A percentile compares a stretch with the other conserved stretches of the same genome.
Evolutionary conservation across 2,888 invertebrate species (phyloP).

Genomic region (Lithophane leautieri): DNA sequence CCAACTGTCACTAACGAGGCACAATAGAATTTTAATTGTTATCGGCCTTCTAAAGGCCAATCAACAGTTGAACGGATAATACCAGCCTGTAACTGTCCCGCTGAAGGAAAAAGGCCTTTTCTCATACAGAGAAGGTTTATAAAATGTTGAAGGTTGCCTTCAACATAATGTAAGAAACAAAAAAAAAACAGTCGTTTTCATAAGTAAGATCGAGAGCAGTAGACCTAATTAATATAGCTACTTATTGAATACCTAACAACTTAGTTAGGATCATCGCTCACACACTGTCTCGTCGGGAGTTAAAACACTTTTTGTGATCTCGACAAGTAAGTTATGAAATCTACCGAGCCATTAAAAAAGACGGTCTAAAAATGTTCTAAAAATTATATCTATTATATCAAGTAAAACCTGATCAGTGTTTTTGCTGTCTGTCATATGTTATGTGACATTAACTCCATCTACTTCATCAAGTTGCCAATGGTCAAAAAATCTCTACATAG

Average conservation of each 20-base stretch:
- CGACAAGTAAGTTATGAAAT: neutral
- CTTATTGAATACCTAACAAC: neutral
- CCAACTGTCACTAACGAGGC: too few relatives aligned
- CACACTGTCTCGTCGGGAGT: too few relatives aligned
- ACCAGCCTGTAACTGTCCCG: neutral
- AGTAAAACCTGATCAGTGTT: constrained; percentile 1
- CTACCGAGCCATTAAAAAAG: neutral
- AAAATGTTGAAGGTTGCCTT: too few relatives aligned
- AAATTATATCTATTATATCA: neutral
- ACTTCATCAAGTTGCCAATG: neutral
- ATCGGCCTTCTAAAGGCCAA: too few relatives aligned
- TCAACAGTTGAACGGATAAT: neutral
- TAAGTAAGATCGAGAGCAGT: neutral
- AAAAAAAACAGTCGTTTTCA: neutral
- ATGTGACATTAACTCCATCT: neutral
- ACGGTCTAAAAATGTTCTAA: neutral
- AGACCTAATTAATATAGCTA: neutral
- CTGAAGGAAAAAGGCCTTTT: neutral
- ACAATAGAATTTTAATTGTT: too few relatives aligned
- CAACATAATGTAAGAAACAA: neutral
- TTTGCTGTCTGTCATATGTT: constrained; percentile 3
- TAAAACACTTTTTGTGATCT: constrained; percentile 1
- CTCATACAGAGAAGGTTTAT: neutral
- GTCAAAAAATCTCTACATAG: neutral
- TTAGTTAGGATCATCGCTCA: neutral